These are phyloP conservation scores for Penaeus indicus DNA, from an alignment of 1,140 invertebrate genomes.

Conservation along the genomic window DNA sequence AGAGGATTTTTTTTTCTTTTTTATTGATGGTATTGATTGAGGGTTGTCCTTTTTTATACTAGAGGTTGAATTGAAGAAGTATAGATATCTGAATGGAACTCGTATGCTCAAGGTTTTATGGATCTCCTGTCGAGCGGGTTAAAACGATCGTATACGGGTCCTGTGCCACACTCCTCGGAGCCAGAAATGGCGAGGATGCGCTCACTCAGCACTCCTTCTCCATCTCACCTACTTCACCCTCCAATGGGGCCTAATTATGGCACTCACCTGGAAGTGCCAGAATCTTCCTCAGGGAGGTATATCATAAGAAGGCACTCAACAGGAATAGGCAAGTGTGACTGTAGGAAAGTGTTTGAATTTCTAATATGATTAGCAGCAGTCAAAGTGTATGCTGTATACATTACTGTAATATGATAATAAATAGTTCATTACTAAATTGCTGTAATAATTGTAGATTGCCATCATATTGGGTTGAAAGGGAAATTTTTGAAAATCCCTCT, in stretches of 20 bases:
- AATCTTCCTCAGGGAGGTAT: conserved; percentile 10
- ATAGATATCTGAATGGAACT: too few relatives aligned
- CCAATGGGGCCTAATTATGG: conserved; percentile 53
- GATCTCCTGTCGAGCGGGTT: conserved; percentile 55
- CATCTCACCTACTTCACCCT: conserved; percentile 47
- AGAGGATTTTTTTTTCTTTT: too few relatives aligned
- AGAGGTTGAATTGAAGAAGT: too few relatives aligned
- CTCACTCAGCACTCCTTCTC: conserved; percentile 52
- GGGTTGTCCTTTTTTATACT: too few relatives aligned
- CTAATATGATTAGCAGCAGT: too few relatives aligned
- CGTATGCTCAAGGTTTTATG: conserved; percentile 54
- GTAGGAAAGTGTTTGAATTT: neutral
- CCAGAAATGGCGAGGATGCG: conserved; percentile 40
- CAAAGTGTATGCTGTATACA: too few relatives aligned
- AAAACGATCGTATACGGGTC: conserved; percentile 51
- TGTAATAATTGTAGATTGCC: too few relatives aligned
- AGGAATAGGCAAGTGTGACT: conserved; percentile 30
- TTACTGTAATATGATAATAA: too few relatives aligned
- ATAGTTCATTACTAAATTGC: too few relatives aligned
- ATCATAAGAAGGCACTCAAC: conserved; percentile 36
- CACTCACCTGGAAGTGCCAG: conserved; percentile 54
- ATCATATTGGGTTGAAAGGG: too few relatives aligned
- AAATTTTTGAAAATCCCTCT: too few relatives aligned
- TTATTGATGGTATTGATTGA: too few relatives aligned
- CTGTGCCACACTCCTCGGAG: conserved; percentile 26